phyloP scores from a whole-genome alignment of 2,797 vertebrate genomes.

The Poeciliopsis gracilis region DNA sequence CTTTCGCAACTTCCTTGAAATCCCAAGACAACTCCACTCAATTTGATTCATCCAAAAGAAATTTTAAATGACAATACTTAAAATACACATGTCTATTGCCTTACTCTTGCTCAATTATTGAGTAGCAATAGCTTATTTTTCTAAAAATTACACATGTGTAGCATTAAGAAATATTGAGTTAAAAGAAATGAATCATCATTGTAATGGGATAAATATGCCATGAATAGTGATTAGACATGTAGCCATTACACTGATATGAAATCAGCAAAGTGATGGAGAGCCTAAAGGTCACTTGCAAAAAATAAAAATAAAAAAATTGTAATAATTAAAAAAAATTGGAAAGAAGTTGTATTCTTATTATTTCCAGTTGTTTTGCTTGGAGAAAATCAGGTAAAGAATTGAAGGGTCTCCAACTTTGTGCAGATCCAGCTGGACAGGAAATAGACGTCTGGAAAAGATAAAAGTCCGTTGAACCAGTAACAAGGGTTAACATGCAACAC shows the following conservation, averaged over 20 bases:
- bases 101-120: slow-evolving; percentile 27
- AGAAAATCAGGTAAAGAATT: slow-evolving; percentile 1
- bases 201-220: not conserved
- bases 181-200: slow-evolving; percentile 3
- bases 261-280: slow-evolving; percentile 16
- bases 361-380: slow-evolving; percentile 22
- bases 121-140: slow-evolving; percentile 17
- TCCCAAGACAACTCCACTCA: slow-evolving; percentile 2
- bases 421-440: not conserved
- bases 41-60: slow-evolving; percentile 16
- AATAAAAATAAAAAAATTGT: not conserved
- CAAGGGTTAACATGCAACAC: not conserved
- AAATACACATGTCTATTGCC: slow-evolving; percentile 7
- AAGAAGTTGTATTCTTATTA: not conserved
- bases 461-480: slow-evolving; percentile 20
- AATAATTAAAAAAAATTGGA: not conserved
- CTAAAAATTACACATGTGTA: slow-evolving; percentile 2
- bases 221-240: not conserved
- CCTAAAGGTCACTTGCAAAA: slow-evolving; percentile 76
- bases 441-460: slow-evolving; percentile 39
- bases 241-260: slow-evolving; percentile 3
- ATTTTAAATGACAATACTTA: not conserved
- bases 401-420: slow-evolving; percentile 3
- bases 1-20: slow-evolving; percentile 5
- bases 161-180: not conserved